Evolutionary conservation across 2,113 vertebrate species (phyloP).

Genomic region (Amazona guildingii): DNA sequence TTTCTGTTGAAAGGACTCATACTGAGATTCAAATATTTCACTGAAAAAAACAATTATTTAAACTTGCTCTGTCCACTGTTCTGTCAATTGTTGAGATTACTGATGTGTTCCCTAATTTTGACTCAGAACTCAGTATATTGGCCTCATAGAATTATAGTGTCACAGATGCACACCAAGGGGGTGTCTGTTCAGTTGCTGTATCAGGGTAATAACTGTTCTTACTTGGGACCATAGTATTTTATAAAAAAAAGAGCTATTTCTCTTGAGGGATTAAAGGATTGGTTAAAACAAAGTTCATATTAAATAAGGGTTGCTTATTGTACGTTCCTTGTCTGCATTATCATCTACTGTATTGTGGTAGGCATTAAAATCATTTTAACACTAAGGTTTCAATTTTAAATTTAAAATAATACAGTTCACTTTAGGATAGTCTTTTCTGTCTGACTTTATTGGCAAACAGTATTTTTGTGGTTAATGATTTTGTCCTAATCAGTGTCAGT

Average conservation of each 20-base stretch:
- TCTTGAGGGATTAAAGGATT: neutral
- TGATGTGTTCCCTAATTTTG: conserved; percentile 11
- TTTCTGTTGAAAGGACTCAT: neutral
- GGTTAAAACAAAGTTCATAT: neutral
- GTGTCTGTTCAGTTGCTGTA: neutral
- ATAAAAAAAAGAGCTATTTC: neutral
- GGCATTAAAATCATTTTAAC: neutral
- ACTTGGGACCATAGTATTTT: neutral
- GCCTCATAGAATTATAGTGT: neutral
- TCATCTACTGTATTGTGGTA: neutral
- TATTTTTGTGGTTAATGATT: neutral
- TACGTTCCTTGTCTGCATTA: neutral
- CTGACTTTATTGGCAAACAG: neutral
- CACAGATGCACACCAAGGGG: neutral
- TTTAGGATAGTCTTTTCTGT: neutral
- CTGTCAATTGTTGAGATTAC: neutral
- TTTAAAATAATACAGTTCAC: neutral
- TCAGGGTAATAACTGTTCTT: neutral
- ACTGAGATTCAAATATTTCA: neutral
- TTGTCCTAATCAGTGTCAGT: neutral
- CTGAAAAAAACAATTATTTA: neutral
- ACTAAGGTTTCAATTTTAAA: neutral
- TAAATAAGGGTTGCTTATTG: neutral
- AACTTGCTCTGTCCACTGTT: neutral
- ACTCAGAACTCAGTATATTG: neutral